A percentile compares a stretch with the other conserved stretches of the same genome.
Conservation (phyloP, 2,113 vertebrate species). For the Aleadryas rufinucha region DNA sequence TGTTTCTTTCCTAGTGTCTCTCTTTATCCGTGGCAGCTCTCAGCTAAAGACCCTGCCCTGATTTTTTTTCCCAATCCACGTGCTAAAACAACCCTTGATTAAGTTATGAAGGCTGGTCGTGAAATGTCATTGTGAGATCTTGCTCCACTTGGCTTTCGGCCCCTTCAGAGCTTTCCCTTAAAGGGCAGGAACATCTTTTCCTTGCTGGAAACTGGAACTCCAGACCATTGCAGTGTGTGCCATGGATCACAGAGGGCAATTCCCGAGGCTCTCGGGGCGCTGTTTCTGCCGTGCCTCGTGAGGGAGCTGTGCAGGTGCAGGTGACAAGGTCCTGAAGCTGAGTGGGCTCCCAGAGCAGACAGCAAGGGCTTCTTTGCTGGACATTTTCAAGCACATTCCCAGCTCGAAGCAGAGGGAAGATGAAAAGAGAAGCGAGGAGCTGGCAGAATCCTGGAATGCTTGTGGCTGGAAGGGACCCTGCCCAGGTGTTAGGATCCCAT, state of each 20-base stretch:
- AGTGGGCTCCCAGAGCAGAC: too few relatives aligned
- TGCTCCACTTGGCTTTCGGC: background rate
- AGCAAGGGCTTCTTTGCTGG: too few relatives aligned
- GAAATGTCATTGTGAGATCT: background rate
- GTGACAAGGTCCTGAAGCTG: too few relatives aligned
- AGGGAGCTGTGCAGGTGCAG: background rate
- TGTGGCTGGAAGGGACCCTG: background rate
- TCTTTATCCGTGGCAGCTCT: background rate
- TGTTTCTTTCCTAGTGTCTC: background rate
- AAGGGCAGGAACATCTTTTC: background rate
- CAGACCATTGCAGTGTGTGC: background rate
- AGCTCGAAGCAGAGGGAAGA: too few relatives aligned
- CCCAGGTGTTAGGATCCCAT: background rate
- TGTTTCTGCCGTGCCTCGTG: fast-evolving
- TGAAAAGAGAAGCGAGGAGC: too few relatives aligned
- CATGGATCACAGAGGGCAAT: background rate
- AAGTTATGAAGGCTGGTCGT: background rate
- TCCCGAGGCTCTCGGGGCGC: fast-evolving
- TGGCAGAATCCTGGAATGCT: background rate
- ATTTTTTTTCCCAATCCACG: background rate
- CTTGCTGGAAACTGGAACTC: background rate
- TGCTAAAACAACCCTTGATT: background rate
- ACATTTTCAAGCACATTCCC: too few relatives aligned
- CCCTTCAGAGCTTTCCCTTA: background rate
- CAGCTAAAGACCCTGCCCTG: background rate